phyloP scores from a whole-genome alignment of 2,888 invertebrate species.

The Habrosyne pyritoides region DNA sequence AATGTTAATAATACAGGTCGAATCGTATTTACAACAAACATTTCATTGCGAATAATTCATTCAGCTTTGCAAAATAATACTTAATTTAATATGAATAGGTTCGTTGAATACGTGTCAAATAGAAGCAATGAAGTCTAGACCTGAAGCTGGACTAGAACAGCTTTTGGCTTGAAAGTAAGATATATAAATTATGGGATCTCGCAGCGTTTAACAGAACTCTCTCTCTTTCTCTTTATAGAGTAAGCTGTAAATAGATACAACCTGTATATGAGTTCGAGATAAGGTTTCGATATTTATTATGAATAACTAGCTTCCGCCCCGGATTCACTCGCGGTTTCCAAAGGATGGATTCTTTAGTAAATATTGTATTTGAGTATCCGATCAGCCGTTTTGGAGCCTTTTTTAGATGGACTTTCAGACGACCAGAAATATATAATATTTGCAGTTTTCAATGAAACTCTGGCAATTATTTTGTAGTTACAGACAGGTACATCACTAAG shows the following conservation, averaged over 20 bases:
- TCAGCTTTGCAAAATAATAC: background rate
- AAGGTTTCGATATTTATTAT: no score
- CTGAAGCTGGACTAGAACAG: background rate
- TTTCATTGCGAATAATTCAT: background rate
- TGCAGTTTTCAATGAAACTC: no score
- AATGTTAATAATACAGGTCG: background rate
- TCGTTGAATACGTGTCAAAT: slow-evolving; percentile 4
- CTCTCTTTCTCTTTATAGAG: slow-evolving; percentile 5
- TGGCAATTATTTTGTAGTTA: no score
- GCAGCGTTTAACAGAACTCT: slow-evolving; percentile 37
- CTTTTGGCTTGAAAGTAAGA: slow-evolving; percentile 36
- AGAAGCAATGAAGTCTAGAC: background rate
- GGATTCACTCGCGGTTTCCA: no score
- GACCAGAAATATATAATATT: no score
- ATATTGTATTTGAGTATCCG: no score
- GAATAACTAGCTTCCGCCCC: no score
- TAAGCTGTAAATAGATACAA: background rate
- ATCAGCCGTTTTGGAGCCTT: no score
- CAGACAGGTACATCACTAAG: no score
- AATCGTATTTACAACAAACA: background rate
- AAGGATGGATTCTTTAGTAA: no score
- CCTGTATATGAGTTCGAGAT: background rate
- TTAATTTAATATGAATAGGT: background rate
- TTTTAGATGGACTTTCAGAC: no score
- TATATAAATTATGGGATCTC: slow-evolving; percentile 38